Evolutionary conservation across 2,888 invertebrate genomes (phyloP).

Genomic region (Apoderus coryli): DNA sequence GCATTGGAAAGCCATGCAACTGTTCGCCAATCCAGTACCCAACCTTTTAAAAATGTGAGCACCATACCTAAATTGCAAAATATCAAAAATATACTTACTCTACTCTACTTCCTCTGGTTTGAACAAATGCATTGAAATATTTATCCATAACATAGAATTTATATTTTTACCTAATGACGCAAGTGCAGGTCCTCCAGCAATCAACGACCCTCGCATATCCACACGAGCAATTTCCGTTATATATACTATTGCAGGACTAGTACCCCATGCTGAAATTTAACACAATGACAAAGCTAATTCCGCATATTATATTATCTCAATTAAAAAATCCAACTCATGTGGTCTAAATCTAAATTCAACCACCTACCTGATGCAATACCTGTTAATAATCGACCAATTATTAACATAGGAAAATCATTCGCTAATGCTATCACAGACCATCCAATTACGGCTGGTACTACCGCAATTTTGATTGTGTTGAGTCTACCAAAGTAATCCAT

Average conservation of each 20-base stretch:
- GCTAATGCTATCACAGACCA: constrained; percentile 42
- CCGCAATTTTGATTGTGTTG: constrained; percentile 39
- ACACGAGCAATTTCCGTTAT: constrained; percentile 45
- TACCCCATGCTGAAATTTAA: constrained; percentile 38
- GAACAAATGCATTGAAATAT: too few species aligned
- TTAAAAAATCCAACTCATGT: too few species aligned
- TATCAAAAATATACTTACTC: too few species aligned
- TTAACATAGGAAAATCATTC: constrained; percentile 35
- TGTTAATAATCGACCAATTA: constrained; percentile 38
- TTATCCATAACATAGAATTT: too few species aligned
- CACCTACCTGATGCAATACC: constrained; percentile 38
- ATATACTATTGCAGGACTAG: constrained; percentile 46
- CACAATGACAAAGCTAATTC: too few species aligned
- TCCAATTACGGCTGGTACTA: constrained; percentile 38
- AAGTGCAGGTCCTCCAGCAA: constrained; percentile 41
- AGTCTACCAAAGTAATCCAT: constrained; percentile 42
- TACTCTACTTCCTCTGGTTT: too few species aligned
- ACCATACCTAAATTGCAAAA: constrained; percentile 38
- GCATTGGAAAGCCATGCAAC: constrained; percentile 40
- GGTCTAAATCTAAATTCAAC: neutral
- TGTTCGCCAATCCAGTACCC: constrained; percentile 38
- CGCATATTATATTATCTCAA: too few species aligned
- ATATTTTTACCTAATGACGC: constrained; percentile 39
- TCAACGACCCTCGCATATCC: constrained; percentile 43
- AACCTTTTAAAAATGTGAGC: constrained; percentile 39